phyloP scores from a whole-genome alignment of 2,113 vertebrate genomes.

The Beaufortia kweichowensis region DNA sequence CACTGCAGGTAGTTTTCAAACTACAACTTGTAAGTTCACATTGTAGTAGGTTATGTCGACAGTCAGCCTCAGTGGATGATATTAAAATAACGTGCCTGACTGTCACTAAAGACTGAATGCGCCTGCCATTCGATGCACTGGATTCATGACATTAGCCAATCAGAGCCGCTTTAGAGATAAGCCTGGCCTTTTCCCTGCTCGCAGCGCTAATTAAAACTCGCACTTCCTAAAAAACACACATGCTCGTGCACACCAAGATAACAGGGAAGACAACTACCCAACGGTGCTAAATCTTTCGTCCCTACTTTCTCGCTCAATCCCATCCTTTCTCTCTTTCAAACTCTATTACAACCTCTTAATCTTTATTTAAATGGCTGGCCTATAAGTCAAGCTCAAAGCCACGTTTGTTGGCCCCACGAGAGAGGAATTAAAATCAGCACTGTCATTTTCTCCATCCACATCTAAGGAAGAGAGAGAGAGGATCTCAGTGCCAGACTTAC shows the following conservation, averaged over 20 bases:
- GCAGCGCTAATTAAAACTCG: slow-evolving; percentile 23
- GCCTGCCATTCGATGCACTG: background rate
- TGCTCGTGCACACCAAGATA: slow-evolving; percentile 24
- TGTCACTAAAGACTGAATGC: slow-evolving; percentile 25
- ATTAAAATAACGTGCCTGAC: background rate
- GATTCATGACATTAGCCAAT: slow-evolving; percentile 6
- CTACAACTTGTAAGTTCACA: background rate
- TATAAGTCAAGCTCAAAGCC: slow-evolving; percentile 52
- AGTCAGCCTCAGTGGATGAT: background rate
- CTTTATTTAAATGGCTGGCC: slow-evolving; percentile 54
- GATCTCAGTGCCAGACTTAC: slow-evolving; percentile 52
- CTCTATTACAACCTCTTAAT: slow-evolving; percentile 47
- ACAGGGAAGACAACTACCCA: slow-evolving; percentile 19
- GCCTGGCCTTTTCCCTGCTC: slow-evolving; percentile 16
- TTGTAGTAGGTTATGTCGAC: slow-evolving; percentile 7
- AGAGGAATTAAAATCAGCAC: slow-evolving; percentile 50
- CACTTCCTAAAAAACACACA: slow-evolving; percentile 25
- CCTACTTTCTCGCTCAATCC: slow-evolving; percentile 14
- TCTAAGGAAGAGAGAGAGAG: slow-evolving; percentile 38
- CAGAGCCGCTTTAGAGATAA: slow-evolving; percentile 14
- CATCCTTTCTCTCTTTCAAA: background rate
- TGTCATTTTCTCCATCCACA: slow-evolving; percentile 45
- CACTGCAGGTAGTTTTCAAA: slow-evolving; percentile 6
- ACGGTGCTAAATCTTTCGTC: slow-evolving; percentile 1
- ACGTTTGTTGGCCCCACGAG: slow-evolving; percentile 34